Percentiles rank a stretch among this genome's conserved stretches.
Evolutionary conservation across 2,888 invertebrate genomes (phyloP).

Genomic region (Protophormia terraenovae): DNA sequence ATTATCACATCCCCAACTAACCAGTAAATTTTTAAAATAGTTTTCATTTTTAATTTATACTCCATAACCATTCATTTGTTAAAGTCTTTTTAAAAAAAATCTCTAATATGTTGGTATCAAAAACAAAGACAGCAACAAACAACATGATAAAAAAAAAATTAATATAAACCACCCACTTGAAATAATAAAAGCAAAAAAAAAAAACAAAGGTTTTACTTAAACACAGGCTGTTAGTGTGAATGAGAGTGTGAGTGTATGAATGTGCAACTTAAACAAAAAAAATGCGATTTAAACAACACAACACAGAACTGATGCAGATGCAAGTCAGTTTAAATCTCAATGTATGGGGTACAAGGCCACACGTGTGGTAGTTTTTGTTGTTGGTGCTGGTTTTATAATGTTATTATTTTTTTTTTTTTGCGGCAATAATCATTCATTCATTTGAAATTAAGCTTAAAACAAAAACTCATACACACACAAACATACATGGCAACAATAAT

Average conservation of each 20-base stretch:
- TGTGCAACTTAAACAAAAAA: constrained; percentile 5
- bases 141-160: neutral
- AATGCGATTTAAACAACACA: neutral
- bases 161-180: constrained; percentile 36
- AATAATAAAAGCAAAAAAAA: too few relatives aligned
- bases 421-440: constrained; percentile 64
- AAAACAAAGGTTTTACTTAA: constrained; percentile 13
- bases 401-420: constrained; percentile 20
- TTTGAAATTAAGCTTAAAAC: constrained; percentile 63
- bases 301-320: neutral
- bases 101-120: neutral
- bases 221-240: neutral
- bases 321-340: constrained; percentile 23
- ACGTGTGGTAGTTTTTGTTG: constrained; percentile 57
- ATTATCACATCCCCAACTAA: neutral
- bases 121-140: neutral
- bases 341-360: constrained; percentile 66
- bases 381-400: constrained; percentile 25
- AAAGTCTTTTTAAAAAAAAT: constrained; percentile 2
- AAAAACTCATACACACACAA: constrained; percentile 7
- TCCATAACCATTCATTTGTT: neutral
- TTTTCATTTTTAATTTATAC: neutral
- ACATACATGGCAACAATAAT: neutral
- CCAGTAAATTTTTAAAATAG: neutral
- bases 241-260: neutral